Evolutionary conservation across 2,797 vertebrate genomes (phyloP).

Genomic region (Margarornis squamiger): DNA sequence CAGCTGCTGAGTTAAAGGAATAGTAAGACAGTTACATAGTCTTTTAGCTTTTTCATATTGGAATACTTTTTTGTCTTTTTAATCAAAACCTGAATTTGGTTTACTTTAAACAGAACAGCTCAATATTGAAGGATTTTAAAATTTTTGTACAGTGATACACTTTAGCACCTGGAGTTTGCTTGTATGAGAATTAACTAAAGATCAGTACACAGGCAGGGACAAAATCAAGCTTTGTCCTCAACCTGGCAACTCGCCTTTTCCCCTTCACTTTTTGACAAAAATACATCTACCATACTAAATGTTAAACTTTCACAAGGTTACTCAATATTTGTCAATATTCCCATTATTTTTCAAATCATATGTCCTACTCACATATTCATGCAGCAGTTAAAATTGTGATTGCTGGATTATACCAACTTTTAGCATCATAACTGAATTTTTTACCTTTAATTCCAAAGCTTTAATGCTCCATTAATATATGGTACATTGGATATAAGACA

Average conservation of each 20-base stretch:
- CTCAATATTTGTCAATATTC: constrained; percentile 19
- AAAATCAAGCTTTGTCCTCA: background rate
- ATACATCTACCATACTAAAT: background rate
- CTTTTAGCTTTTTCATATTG: background rate
- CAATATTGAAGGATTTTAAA: background rate
- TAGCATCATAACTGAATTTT: background rate
- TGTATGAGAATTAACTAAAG: background rate
- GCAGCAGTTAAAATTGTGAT: background rate
- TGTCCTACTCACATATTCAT: background rate
- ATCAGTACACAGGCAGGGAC: background rate
- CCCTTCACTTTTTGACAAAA: background rate
- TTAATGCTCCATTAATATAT: background rate
- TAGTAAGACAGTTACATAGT: background rate
- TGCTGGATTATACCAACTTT: constrained; percentile 3
- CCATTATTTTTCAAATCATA: background rate
- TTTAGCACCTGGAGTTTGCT: background rate
- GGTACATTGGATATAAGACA: background rate
- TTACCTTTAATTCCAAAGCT: background rate
- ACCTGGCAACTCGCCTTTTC: background rate
- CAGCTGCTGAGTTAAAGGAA: background rate
- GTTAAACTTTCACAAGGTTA: background rate
- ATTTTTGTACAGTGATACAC: background rate
- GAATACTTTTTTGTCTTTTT: background rate
- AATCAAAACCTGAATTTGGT: background rate
- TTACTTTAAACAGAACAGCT: background rate